phyloP scores from a whole-genome alignment of 2,888 invertebrate species.

The Trichopoda pennipes region DNA sequence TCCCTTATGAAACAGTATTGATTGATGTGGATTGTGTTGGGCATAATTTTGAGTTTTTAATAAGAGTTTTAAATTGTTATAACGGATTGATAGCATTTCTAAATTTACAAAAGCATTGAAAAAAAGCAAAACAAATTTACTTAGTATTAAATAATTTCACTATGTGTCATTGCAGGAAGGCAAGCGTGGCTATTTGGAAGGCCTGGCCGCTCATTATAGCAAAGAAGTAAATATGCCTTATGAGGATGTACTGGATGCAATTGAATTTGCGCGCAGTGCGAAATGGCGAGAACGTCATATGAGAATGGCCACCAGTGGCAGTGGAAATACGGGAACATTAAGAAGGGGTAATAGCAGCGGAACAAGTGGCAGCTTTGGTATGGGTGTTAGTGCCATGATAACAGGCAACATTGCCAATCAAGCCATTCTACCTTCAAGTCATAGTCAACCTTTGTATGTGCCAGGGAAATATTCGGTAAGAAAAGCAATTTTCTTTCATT shows the following conservation, averaged over 20 bases:
- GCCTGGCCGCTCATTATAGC: constrained; percentile 91
- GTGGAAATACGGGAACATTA: constrained; percentile 74
- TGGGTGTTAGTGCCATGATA: constrained; percentile 71
- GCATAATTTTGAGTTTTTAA: too few species aligned
- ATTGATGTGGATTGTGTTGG: too few species aligned
- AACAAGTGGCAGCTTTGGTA: constrained; percentile 70
- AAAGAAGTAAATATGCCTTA: constrained; percentile 94
- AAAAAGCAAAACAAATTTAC: too few species aligned
- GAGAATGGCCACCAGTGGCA: constrained; percentile 73
- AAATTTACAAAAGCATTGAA: background rate
- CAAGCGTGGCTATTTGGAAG: constrained; percentile 92
- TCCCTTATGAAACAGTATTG: too few species aligned
- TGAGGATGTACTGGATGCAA: constrained; percentile 91
- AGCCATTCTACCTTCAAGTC: constrained; percentile 87
- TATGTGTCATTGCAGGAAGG: constrained; percentile 85
- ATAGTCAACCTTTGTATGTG: constrained; percentile 93
- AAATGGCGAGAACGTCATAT: constrained; percentile 82
- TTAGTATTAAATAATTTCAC: too few species aligned
- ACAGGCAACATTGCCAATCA: constrained; percentile 77
- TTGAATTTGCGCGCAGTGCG: constrained; percentile 89
- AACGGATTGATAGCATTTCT: too few species aligned
- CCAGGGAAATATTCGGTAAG: constrained; percentile 96
- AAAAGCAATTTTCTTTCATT: background rate
- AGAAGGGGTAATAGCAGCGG: constrained; percentile 74
- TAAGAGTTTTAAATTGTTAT: too few species aligned